A percentile compares a stretch with the other conserved stretches of the same genome.
phyloP scores from a whole-genome alignment of 2,113 vertebrate genomes.

The Prunella himalayana region DNA sequence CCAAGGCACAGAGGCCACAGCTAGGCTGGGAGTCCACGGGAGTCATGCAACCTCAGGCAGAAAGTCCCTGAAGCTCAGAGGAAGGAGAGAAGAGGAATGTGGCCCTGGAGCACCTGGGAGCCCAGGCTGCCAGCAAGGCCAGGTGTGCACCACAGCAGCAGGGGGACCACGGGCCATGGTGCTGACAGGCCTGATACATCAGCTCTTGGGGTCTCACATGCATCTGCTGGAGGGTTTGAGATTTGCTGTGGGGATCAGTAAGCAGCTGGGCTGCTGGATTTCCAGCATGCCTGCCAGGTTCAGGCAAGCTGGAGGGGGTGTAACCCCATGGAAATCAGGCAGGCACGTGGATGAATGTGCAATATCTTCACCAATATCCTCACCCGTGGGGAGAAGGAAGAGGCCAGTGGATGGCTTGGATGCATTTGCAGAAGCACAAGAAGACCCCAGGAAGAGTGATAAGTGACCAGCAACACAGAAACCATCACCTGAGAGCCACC shows the following conservation, averaged over 20 bases:
- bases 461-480: not conserved
- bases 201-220: not conserved
- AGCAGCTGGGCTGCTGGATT: conserved; percentile 16
- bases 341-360: not conserved
- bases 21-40: not conserved
- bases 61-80: conserved; percentile 9
- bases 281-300: not conserved
- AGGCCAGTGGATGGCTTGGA: not conserved
- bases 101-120: not conserved
- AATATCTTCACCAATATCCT: not conserved
- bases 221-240: conserved; percentile 7
- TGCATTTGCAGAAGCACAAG: not conserved
- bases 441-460: not conserved
- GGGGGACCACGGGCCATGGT: accelerated
- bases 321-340: not conserved
- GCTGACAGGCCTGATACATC: conserved; percentile 10
- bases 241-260: not conserved
- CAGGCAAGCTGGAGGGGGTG: not conserved
- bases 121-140: not conserved
- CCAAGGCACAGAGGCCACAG: accelerated
- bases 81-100: not conserved
- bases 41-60: accelerated
- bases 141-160: not conserved
- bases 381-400: not conserved
- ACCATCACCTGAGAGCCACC: not conserved